Evolutionary conservation across 2,113 vertebrate species (phyloP).

Genomic region (Phasianus colchicus): DNA sequence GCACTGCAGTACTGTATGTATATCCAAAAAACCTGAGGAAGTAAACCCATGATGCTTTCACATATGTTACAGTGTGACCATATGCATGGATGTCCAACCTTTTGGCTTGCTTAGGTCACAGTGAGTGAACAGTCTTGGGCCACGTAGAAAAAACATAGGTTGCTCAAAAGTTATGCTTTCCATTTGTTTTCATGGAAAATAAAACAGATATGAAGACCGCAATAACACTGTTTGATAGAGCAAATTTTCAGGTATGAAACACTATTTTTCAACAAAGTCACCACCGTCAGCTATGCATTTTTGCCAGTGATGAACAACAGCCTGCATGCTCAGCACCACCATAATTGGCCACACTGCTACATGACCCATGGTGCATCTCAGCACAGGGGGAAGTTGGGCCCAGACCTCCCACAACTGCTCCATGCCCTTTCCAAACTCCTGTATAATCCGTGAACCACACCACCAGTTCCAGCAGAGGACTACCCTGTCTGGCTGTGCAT

Average conservation of each 20-base stretch:
- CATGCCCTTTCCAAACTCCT: background rate
- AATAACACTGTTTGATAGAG: too few species aligned
- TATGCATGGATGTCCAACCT: background rate
- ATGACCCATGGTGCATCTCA: accelerated
- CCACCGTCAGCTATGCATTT: too few species aligned
- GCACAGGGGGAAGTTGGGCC: background rate
- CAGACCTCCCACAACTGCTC: background rate
- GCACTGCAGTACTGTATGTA: background rate
- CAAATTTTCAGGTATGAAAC: too few species aligned
- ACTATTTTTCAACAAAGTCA: too few species aligned
- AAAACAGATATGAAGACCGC: too few species aligned
- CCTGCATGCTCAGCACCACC: accelerated
- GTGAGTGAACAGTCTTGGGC: too few species aligned
- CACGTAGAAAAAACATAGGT: too few species aligned
- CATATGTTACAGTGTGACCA: background rate
- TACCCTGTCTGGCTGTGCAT: background rate
- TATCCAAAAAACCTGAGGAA: background rate
- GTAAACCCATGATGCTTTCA: background rate
- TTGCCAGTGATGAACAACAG: too few species aligned
- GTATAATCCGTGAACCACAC: background rate
- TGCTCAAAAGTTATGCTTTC: too few species aligned
- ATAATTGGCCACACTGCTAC: accelerated
- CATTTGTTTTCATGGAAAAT: too few species aligned
- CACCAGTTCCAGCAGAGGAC: background rate
- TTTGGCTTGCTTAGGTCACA: too few species aligned